phyloP scores from a whole-genome alignment of 1,140 invertebrate species.

The Dinothrombium tinctorium region DNA sequence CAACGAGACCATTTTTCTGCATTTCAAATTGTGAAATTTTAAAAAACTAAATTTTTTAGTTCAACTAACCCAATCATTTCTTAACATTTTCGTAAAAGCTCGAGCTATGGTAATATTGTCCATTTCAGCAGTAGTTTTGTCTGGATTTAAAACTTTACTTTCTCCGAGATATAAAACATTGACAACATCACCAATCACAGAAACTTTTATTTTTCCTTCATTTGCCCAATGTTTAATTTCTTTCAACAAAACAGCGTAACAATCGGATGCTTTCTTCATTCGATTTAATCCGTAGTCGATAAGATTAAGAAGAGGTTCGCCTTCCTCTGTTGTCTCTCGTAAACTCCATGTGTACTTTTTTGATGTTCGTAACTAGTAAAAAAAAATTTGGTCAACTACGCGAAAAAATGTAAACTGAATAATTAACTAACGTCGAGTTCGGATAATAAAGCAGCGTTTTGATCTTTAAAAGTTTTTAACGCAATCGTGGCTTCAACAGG shows the following conservation, averaged over 20 bases:
- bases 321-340: constrained; percentile 41
- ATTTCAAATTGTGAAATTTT: too few relatives aligned
- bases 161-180: constrained; percentile 51
- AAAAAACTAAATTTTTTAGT: too few relatives aligned
- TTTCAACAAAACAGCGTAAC: constrained; percentile 39
- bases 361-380: constrained; percentile 35
- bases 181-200: constrained; percentile 59
- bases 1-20: constrained; percentile 26
- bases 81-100: constrained; percentile 45
- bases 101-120: constrained; percentile 45
- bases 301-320: constrained; percentile 37
- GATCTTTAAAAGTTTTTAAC: constrained; percentile 52
- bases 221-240: constrained; percentile 48
- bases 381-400: too few relatives aligned
- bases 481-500: constrained; percentile 52
- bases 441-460: constrained; percentile 40
- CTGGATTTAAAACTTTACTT: constrained; percentile 23
- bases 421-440: constrained; percentile 33
- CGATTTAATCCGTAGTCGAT: constrained; percentile 56
- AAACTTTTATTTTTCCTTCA: constrained; percentile 38
- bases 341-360: constrained; percentile 57
- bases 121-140: constrained; percentile 21
- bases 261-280: constrained; percentile 53
- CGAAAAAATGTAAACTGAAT: too few relatives aligned
- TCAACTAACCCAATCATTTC: constrained; percentile 43